Percentiles rank a stretch among this genome's conserved stretches.
phyloP scores from a whole-genome alignment of 2,797 vertebrate genomes.

The Syncerus caffer region DNA sequence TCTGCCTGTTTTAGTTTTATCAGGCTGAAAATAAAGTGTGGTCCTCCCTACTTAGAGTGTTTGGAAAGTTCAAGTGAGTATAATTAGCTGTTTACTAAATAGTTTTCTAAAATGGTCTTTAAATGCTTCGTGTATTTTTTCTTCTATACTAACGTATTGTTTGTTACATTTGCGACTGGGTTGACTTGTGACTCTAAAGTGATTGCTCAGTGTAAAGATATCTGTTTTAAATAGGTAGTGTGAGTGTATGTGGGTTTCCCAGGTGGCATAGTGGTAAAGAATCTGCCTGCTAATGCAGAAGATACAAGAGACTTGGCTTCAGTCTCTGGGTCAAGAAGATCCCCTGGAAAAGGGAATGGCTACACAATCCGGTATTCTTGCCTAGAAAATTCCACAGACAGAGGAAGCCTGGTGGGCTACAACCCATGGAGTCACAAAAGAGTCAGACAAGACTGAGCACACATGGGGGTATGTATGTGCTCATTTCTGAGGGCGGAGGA shows the following conservation, averaged over 20 bases:
- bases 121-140: background rate
- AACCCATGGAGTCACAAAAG: background rate
- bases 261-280: background rate
- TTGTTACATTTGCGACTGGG: background rate
- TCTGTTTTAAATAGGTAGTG: background rate
- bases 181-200: background rate
- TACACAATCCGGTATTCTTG: background rate
- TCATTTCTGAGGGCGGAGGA: background rate
- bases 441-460: background rate
- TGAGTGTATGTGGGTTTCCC: background rate
- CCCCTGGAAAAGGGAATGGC: background rate
- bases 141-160: background rate
- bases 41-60: background rate
- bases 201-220: background rate
- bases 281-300: background rate
- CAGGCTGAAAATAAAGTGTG: background rate
- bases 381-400: background rate
- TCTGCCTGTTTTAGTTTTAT: background rate
- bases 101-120: background rate
- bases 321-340: background rate
- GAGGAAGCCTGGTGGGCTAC: background rate
- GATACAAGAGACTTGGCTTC: background rate
- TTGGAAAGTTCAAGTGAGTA: background rate
- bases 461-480: accelerated
- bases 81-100: background rate